A percentile compares a stretch with the other conserved stretches of the same genome.
phyloP scores from a whole-genome alignment of 2,888 invertebrate species.

The Euproctis similis region DNA sequence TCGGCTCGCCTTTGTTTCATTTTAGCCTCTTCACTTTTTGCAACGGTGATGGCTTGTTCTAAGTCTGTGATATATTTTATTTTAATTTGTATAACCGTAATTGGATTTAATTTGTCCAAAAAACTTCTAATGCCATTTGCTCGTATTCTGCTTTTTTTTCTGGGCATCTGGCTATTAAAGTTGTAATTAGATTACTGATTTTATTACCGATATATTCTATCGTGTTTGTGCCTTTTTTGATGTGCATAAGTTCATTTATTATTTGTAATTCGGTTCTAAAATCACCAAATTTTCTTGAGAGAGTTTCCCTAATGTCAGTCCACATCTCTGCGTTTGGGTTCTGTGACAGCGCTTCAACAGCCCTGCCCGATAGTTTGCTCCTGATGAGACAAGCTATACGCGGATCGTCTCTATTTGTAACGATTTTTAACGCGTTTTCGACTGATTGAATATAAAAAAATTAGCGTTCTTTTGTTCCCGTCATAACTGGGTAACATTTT shows the following conservation, averaged over 20 bases:
- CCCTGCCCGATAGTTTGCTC: constrained; percentile 17
- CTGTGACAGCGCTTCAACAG: constrained; percentile 5
- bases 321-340: constrained; percentile 4
- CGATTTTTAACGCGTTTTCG: constrained; percentile 15
- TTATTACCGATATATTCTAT: constrained; percentile 9
- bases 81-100: constrained; percentile 13
- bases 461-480: constrained; percentile 20
- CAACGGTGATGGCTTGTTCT: constrained; percentile 16
- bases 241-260: constrained; percentile 12
- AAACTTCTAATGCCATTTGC: constrained; percentile 18
- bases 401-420: constrained; percentile 8
- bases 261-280: constrained; percentile 14
- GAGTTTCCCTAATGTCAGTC: constrained; percentile 10
- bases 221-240: constrained; percentile 6
- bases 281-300: constrained; percentile 16
- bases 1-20: no score
- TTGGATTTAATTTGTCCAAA: constrained; percentile 17
- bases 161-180: no score
- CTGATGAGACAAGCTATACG: constrained; percentile 16
- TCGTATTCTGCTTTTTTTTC: constrained; percentile 11
- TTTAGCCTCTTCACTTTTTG: constrained; percentile 21
- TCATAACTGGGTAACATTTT: constrained; percentile 25
- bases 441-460: constrained; percentile 19
- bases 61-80: constrained; percentile 11
- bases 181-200: constrained; percentile 8